Evolutionary conservation across 35 echinoderm and acorn worm species (phyloP).

Genomic region (Stichopus chloronotus): DNA sequence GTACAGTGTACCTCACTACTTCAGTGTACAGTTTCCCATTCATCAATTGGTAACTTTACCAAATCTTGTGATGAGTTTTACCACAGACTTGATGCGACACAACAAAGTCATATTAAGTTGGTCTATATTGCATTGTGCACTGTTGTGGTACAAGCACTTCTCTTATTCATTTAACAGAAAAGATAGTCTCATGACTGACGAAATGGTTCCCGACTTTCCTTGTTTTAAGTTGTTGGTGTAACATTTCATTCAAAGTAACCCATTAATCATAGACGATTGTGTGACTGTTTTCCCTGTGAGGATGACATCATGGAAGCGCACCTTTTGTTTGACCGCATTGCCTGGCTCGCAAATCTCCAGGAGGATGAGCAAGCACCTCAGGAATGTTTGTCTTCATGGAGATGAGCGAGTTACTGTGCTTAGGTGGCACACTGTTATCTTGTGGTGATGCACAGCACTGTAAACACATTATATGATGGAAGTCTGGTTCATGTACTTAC

Average conservation of each 20-base stretch:
- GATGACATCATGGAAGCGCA: neutral
- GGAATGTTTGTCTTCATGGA: neutral
- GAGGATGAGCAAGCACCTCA: neutral
- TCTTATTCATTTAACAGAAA: too few species aligned
- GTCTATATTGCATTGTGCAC: too few species aligned
- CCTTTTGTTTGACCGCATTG: slow-evolving; percentile 3
- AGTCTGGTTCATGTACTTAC: neutral
- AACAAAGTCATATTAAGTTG: too few species aligned
- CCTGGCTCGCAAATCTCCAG: neutral
- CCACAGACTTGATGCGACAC: too few species aligned
- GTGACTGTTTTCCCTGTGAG: neutral
- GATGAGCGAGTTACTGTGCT: neutral
- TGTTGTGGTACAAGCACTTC: too few species aligned
- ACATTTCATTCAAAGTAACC: neutral
- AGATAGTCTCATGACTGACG: too few species aligned
- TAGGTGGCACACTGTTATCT: neutral
- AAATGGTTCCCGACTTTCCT: too few species aligned
- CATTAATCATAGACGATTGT: neutral
- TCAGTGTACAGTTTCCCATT: too few species aligned
- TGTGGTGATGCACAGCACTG: neutral
- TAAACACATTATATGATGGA: neutral
- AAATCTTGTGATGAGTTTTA: too few species aligned
- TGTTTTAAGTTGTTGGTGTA: too few species aligned
- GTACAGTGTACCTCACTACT: too few species aligned
- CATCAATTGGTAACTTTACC: too few species aligned